A percentile compares a stretch with the other conserved stretches of the same genome.
Conservation (phyloP, 2,888 invertebrate genomes). For the Idaea dimidiata region DNA sequence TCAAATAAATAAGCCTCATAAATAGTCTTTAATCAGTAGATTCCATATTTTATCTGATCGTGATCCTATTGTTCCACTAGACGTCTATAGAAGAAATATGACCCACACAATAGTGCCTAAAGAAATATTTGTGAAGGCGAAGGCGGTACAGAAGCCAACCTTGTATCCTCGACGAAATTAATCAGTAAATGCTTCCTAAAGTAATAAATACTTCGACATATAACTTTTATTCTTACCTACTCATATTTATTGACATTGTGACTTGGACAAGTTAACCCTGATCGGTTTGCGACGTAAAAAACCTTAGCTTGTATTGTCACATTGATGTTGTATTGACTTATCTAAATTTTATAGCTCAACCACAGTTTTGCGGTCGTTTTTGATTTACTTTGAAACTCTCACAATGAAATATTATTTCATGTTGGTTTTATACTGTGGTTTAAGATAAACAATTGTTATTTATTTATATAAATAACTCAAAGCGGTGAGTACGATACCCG, state of each 20-base stretch:
- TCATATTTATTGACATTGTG: background rate
- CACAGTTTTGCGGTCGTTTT: background rate
- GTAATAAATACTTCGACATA: conserved; percentile 2
- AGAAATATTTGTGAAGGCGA: background rate
- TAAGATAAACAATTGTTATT: background rate
- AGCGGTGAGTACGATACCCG: no score
- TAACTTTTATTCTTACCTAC: background rate
- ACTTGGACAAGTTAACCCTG: background rate
- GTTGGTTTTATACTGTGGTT: background rate
- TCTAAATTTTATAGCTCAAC: background rate
- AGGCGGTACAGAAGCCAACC: conserved; percentile 13
- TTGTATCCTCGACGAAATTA: conserved; percentile 14
- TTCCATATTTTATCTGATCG: conserved; percentile 1
- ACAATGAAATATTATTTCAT: background rate
- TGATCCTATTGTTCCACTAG: background rate
- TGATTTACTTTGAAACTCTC: background rate
- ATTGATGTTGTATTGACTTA: background rate
- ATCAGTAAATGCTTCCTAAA: conserved; percentile 25
- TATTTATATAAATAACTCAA: no score
- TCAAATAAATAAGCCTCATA: background rate
- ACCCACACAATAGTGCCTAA: background rate
- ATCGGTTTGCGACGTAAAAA: background rate
- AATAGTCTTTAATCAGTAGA: background rate
- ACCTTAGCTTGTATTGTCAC: background rate
- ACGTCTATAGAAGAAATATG: background rate